Evolutionary conservation across 2,113 vertebrate genomes (phyloP).

Genomic region (Canis aureus): DNA sequence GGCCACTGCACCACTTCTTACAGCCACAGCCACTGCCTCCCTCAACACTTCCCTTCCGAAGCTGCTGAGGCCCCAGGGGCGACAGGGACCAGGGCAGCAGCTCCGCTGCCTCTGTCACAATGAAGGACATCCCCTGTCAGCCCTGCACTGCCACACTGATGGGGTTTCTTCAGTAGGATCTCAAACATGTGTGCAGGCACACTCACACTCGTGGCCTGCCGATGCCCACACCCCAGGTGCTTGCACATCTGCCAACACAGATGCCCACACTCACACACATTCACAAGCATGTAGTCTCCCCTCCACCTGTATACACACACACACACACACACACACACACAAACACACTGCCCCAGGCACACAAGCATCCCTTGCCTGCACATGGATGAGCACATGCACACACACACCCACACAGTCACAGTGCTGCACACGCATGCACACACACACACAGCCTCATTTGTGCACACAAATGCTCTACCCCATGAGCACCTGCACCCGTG

Average conservation of each 20-base stretch:
- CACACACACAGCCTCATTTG: neutral
- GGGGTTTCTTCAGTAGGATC: neutral
- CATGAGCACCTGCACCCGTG: accelerated
- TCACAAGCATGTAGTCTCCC: neutral
- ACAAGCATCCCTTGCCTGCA: neutral
- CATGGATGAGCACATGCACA: neutral
- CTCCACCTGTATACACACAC: neutral
- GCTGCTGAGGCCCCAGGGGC: neutral
- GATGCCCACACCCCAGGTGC: conserved; percentile 63
- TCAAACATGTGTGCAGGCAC: neutral
- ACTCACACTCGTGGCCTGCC: conserved; percentile 33
- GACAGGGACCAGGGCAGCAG: neutral
- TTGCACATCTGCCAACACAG: conserved; percentile 65
- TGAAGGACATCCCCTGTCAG: neutral
- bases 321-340: neutral
- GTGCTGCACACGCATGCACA: too few species aligned
- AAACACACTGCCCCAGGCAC: neutral
- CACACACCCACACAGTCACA: neutral
- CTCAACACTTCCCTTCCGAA: neutral
- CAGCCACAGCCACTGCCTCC: neutral
- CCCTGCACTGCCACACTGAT: neutral
- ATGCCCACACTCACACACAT: neutral
- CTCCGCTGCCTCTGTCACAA: neutral
- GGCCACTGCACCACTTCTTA: neutral
- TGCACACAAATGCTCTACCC: neutral